A percentile compares a stretch with the other conserved stretches of the same genome.
phyloP scores from a whole-genome alignment of 64 coral and sea anemone species.

The Pocillopora damicornis region DNA sequence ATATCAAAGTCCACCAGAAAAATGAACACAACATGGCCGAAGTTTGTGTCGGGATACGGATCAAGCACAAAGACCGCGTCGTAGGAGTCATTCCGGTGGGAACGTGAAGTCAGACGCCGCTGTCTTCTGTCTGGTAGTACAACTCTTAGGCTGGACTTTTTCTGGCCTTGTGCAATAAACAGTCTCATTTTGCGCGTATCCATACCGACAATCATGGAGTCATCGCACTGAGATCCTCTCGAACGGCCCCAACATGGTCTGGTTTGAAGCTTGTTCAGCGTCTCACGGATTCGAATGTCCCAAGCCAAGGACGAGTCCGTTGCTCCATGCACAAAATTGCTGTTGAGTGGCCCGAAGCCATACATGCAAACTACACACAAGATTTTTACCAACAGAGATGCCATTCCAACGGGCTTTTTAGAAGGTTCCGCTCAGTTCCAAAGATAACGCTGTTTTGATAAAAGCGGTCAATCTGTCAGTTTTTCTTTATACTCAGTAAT shows the following conservation, averaged over 20 bases:
- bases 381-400: neutral
- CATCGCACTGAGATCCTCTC: neutral
- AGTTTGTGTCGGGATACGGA: slow-evolving; percentile 60
- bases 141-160: slow-evolving; percentile 16
- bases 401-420: neutral
- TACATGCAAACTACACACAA: neutral
- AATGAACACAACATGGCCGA: slow-evolving; percentile 69
- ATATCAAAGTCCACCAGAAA: slow-evolving; percentile 57
- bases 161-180: slow-evolving; percentile 28
- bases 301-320: neutral
- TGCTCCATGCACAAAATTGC: neutral
- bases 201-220: neutral
- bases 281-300: slow-evolving; percentile 7
- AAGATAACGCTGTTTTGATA: neutral
- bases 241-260: slow-evolving; percentile 23
- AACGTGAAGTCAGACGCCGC: slow-evolving; percentile 20
- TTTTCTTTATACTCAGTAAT: slow-evolving; percentile 11
- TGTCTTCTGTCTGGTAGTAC: slow-evolving; percentile 47
- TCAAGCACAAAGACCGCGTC: slow-evolving; percentile 64
- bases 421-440: neutral
- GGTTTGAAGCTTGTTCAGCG: neutral
- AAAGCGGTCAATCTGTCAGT: slow-evolving; percentile 8
- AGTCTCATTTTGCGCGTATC: slow-evolving; percentile 41
- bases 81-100: slow-evolving; percentile 20
- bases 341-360: neutral